Conservation (phyloP, 2,113 vertebrate species). For the Xerus inauris region DNA sequence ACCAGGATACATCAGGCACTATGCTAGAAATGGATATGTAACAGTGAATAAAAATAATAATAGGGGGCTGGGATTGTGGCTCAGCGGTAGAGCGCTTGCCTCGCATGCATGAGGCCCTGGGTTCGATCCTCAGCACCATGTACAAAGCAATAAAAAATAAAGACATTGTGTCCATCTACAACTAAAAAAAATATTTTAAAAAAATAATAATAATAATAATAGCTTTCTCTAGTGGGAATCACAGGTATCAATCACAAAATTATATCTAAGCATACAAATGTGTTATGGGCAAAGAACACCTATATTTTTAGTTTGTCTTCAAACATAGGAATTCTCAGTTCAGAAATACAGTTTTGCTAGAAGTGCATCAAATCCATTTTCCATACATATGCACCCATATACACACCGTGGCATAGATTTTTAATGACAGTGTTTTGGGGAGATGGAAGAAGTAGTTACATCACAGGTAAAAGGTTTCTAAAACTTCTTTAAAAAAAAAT, state of each 20-base stretch:
- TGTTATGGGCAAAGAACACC: neutral
- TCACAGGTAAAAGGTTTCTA: neutral
- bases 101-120: too few relatives aligned
- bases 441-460: neutral
- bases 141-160: too few relatives aligned
- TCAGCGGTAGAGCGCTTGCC: too few relatives aligned
- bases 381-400: neutral
- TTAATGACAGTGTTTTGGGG: neutral
- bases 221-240: neutral
- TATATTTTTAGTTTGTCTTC: neutral
- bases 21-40: neutral
- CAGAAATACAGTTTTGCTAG: neutral
- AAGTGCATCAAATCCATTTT: neutral
- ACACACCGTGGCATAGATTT: neutral
- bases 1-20: too few relatives aligned
- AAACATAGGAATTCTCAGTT: neutral
- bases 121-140: too few relatives aligned
- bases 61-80: too few relatives aligned
- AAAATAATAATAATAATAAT: too few relatives aligned
- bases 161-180: too few relatives aligned
- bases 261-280: neutral
- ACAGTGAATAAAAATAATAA: neutral
- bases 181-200: too few relatives aligned
- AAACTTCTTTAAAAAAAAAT: neutral
- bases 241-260: neutral